phyloP scores from a whole-genome alignment of 2,888 invertebrate species.

The Peribatodes rhomboidaria region DNA sequence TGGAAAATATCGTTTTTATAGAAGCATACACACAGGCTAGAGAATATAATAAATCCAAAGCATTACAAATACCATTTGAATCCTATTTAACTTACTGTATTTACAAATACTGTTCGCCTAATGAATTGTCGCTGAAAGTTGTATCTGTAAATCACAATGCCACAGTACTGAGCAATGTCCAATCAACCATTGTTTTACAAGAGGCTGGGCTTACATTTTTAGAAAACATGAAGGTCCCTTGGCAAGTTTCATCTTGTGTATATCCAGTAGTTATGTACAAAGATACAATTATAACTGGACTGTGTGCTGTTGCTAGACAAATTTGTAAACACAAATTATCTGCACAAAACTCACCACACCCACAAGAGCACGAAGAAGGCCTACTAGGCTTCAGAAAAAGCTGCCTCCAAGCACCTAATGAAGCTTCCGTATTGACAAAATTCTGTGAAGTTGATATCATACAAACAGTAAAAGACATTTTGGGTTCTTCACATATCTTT shows the following conservation, averaged over 20 bases:
- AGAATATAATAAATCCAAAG: constrained; percentile 51
- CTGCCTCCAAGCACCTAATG: constrained; percentile 93
- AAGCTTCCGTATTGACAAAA: constrained; percentile 95
- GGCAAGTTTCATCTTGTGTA: constrained; percentile 81
- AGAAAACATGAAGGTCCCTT: constrained; percentile 71
- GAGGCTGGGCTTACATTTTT: constrained; percentile 62
- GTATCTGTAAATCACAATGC: constrained; percentile 60
- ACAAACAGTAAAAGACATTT: constrained; percentile 82
- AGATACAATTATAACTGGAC: constrained; percentile 90
- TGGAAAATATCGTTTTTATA: constrained; percentile 66
- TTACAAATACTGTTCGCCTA: constrained; percentile 86
- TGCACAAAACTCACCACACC: constrained; percentile 53
- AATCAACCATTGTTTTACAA: constrained; percentile 55
- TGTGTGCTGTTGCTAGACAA: constrained; percentile 89
- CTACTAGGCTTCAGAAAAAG: constrained; percentile 93
- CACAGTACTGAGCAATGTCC: constrained; percentile 42
- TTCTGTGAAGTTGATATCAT: constrained; percentile 96
- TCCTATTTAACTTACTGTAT: constrained; percentile 88
- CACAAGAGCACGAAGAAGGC: constrained; percentile 74
- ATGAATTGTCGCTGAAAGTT: constrained; percentile 73
- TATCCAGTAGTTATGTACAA: constrained; percentile 89
- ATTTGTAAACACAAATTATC: constrained; percentile 64
- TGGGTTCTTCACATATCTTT: constrained; percentile 52
- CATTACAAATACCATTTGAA: constrained; percentile 81
- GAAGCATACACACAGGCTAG: constrained; percentile 59